Base-by-base conservation (phyloP, 2,888 invertebrate genomes). In the Liopterus haemorrhoidalis region DNA sequence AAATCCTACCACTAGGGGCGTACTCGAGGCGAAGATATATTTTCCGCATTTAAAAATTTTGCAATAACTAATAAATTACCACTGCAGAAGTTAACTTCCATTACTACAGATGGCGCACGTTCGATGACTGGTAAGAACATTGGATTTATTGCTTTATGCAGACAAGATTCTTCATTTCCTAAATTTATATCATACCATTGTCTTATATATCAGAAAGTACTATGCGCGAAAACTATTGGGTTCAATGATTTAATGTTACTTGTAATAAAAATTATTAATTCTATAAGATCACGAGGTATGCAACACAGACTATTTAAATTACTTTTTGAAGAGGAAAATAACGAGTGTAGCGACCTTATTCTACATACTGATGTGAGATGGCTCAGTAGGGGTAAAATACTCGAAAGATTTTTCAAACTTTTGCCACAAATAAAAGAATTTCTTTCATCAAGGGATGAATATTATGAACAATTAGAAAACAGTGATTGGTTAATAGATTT, bases 71-170 rank as follows among this genome's bases (percentile, higher is more conserved):
- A 24, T 28, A 46, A 53, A 21, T 22, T 51, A 27, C 46, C 41
- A 21, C 22, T 53, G 50, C 33, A 44, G 27, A 54, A 54, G 46
- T 48, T 54, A 44, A 48, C 49, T 14, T 37, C 48, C 14, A 54
- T 54, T 41, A 49, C 53, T 28, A 55, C 53, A 31, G 51, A 49
- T 27, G 48, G 46, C 11, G 49, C 51, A 27, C 55, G 50, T 42
- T 49, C 52, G 37, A 53, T 54, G 47, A 42, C 16, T 20, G 49
- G 50, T 42, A 28, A 9, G n/a, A 44, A 46, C 22, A 54, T 49
- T 27, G 51, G 47, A 45, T 48, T 37, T n/a, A n/a, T n/a, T n/a
- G n/a, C n/a, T n/a, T n/a, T n/a, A n/a, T n/a, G n/a, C n/a, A n/a
- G n/a, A n/a, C n/a, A n/a, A n/a, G n/a, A 49, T 44, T 5, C n/a